Evolutionary conservation across 2,797 vertebrate species (phyloP).

Genomic region (Eospalax fontanierii): DNA sequence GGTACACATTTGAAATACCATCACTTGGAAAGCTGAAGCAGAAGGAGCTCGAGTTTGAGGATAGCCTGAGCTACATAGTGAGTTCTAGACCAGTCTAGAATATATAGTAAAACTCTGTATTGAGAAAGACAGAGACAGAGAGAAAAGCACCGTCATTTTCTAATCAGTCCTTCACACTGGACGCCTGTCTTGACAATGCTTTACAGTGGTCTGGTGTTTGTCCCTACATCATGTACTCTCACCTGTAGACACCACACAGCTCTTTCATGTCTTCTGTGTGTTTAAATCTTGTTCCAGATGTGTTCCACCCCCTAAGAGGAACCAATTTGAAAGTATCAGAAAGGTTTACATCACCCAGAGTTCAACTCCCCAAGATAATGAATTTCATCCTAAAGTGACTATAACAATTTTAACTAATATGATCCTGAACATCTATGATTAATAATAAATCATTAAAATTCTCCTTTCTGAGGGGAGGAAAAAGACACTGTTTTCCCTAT

Average conservation of each 20-base stretch:
- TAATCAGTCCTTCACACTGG: not conserved
- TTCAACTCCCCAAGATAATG: slow-evolving; percentile 49
- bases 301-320: not conserved
- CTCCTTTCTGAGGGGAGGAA: not conserved
- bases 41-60: not conserved
- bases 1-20: not conserved
- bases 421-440: slow-evolving; percentile 52
- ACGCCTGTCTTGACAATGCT: not conserved
- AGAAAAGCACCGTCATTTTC: not conserved
- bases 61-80: not conserved
- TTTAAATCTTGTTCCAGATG: not conserved
- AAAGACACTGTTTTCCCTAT: not conserved
- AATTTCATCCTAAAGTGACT: slow-evolving; percentile 53
- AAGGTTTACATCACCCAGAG: slow-evolving; percentile 9
- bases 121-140: not conserved
- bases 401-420: slow-evolving; percentile 5
- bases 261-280: not conserved
- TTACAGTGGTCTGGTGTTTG: not conserved
- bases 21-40: not conserved
- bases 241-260: not conserved
- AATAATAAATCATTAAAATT: slow-evolving; percentile 45
- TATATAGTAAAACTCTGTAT: not conserved
- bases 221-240: not conserved
- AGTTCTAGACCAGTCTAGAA: too few relatives aligned
- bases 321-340: slow-evolving; percentile 3